These are phyloP conservation scores for Thymallus thymallus DNA, from an alignment of 2,113 vertebrate genomes.

Conservation along the genomic window DNA sequence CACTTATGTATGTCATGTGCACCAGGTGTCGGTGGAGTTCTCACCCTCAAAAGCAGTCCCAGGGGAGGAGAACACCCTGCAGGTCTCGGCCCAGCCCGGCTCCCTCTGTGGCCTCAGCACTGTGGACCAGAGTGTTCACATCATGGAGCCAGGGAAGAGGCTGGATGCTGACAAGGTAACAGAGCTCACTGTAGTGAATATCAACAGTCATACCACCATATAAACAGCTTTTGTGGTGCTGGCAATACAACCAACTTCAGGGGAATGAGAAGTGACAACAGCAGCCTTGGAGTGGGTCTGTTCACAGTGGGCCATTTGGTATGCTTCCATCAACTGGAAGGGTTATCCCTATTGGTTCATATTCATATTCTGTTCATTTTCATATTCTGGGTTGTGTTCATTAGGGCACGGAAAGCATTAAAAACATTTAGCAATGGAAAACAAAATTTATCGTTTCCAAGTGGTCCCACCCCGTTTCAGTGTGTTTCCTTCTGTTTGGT, in stretches of 20 bases:
- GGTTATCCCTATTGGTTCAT: too few species aligned
- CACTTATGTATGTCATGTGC: too few species aligned
- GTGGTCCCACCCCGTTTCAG: too few species aligned
- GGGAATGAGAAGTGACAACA: background rate
- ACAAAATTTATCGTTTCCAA: too few species aligned
- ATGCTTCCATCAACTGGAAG: too few species aligned
- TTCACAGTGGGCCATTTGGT: too few species aligned
- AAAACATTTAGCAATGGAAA: too few species aligned
- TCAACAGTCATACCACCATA: background rate
- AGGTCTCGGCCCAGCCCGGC: slow-evolving; percentile 68
- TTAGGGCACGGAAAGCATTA: too few species aligned
- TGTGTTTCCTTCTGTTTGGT: background rate
- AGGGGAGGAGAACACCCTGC: slow-evolving; percentile 60
- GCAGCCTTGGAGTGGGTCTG: background rate
- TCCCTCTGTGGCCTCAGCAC: slow-evolving; percentile 82
- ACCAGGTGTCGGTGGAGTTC: slow-evolving; percentile 77
- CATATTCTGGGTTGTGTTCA: too few species aligned
- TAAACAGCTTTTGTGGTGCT: too few species aligned
- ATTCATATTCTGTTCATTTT: too few species aligned
- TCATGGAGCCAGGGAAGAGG: slow-evolving; percentile 75
- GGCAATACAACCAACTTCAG: background rate
- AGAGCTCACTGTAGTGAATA: background rate
- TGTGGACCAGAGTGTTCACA: slow-evolving; percentile 80
- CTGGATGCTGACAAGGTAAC: slow-evolving; percentile 61
- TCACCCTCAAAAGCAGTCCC: slow-evolving; percentile 67